Evolutionary conservation across 2,797 vertebrate genomes (phyloP).

Genomic region (Pyrocephalus nanus): DNA sequence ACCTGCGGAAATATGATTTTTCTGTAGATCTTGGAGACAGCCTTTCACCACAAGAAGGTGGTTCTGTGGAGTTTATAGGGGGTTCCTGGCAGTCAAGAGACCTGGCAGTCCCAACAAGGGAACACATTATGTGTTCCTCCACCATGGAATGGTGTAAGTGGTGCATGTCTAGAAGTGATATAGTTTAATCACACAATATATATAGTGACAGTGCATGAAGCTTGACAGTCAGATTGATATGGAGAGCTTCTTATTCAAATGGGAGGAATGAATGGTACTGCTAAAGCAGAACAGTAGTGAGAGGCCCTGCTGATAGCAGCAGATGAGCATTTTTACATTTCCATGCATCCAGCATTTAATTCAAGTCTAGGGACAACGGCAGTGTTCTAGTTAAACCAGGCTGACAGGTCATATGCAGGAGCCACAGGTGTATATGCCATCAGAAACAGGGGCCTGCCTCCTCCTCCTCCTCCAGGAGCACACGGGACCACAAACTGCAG

Average conservation of each 20-base stretch:
- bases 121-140: neutral
- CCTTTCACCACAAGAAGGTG: neutral
- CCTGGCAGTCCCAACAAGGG: neutral
- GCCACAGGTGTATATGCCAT: neutral
- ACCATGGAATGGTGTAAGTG: neutral
- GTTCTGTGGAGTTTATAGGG: neutral
- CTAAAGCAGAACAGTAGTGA: neutral
- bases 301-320: neutral
- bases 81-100: neutral
- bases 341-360: rapidly evolving
- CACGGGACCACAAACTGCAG: rapidly evolving
- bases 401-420: neutral
- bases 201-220: neutral
- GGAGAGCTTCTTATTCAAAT: neutral
- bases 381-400: neutral
- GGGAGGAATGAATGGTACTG: neutral
- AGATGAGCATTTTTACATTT: neutral
- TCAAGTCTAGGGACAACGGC: neutral
- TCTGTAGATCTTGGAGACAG: neutral
- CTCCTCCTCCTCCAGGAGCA: neutral
- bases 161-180: neutral
- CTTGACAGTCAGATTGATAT: neutral
- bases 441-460: neutral
- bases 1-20: neutral
- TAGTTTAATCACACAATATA: neutral